A percentile compares a stretch with the other conserved stretches of the same genome.
These are phyloP conservation scores for Drosophila gunungcola DNA, from an alignment of 1,140 invertebrate genomes.

Conservation along the genomic window DNA sequence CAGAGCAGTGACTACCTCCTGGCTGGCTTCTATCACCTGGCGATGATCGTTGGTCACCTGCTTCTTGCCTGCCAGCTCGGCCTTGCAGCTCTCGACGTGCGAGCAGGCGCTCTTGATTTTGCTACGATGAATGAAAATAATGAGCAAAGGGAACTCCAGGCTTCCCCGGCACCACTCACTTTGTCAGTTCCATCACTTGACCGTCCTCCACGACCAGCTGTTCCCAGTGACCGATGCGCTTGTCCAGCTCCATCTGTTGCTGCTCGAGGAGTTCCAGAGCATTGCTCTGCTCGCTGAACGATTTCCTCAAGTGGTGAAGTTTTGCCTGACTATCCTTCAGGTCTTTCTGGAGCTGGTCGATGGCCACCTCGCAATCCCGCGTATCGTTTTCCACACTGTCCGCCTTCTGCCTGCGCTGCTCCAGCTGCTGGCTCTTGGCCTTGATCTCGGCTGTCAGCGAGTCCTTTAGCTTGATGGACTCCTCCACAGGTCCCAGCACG, in stretches of 20 bases:
- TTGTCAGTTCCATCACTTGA: slow-evolving; percentile 40
- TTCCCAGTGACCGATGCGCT: slow-evolving; percentile 34
- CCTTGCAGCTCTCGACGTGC: slow-evolving; percentile 39
- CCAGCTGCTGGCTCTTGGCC: slow-evolving; percentile 32
- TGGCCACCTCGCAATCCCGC: slow-evolving; percentile 21
- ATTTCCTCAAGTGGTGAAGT: slow-evolving; percentile 13
- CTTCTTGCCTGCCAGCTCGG: slow-evolving; percentile 32
- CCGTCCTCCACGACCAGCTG: slow-evolving; percentile 56
- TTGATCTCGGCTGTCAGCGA: slow-evolving; percentile 36
- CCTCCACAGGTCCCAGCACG: slow-evolving; percentile 45
- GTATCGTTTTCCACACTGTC: background rate
- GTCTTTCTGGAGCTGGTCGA: slow-evolving; percentile 25
- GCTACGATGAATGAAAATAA: slow-evolving; percentile 7
- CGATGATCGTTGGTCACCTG: slow-evolving; percentile 39
- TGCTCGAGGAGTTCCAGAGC: slow-evolving; percentile 18
- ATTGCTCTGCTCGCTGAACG: slow-evolving; percentile 13
- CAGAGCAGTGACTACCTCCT: slow-evolving; percentile 34
- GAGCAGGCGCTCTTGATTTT: slow-evolving; percentile 23
- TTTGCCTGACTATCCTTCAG: slow-evolving; percentile 33
- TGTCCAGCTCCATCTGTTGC: slow-evolving; percentile 25
- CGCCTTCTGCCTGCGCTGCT: slow-evolving; percentile 26
- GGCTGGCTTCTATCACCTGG: slow-evolving; percentile 37
- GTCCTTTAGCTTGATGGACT: slow-evolving; percentile 33
- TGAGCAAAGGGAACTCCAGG: background rate
- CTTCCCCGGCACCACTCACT: slow-evolving; percentile 13